Conservation (phyloP, 2,797 vertebrate genomes). For the Hoplostethus atlanticus region DNA sequence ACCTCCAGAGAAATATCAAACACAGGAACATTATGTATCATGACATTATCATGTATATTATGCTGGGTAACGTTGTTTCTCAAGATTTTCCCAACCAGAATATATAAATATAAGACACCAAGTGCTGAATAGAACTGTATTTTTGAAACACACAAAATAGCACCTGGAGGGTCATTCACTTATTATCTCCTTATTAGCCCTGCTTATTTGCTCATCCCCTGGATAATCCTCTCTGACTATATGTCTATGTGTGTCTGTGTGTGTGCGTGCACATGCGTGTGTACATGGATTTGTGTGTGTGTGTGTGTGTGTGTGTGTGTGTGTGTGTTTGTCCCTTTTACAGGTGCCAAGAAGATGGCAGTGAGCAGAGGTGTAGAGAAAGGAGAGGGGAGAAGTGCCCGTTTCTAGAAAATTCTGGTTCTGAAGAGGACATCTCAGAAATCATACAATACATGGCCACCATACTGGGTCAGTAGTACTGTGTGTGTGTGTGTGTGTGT, state of each 20-base stretch:
- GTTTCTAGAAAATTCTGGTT: slow-evolving; percentile 90
- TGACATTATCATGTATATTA: too few species aligned
- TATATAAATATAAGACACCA: too few species aligned
- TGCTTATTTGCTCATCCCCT: slow-evolving; percentile 4
- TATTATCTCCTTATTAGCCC: too few species aligned
- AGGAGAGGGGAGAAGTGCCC: slow-evolving; percentile 91
- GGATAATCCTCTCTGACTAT: not conserved
- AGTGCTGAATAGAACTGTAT: too few species aligned
- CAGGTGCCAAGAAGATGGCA: slow-evolving; percentile 90
- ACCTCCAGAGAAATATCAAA: too few species aligned
- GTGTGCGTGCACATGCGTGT: slow-evolving; percentile 24
- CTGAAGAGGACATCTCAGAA: slow-evolving; percentile 93
- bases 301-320: slow-evolving; percentile 34
- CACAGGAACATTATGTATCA: too few species aligned
- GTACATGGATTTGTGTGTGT: slow-evolving; percentile 2
- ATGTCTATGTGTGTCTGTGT: slow-evolving; percentile 21
- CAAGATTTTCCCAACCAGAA: too few species aligned
- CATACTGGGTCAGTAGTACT: slow-evolving; percentile 87
- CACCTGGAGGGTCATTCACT: too few species aligned
- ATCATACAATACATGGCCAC: slow-evolving; percentile 95
- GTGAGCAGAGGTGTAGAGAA: slow-evolving; percentile 87
- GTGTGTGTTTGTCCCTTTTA: slow-evolving; percentile 45
- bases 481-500: slow-evolving; percentile 6
- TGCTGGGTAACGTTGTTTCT: too few species aligned
- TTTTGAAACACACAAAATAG: too few species aligned